phyloP scores from a whole-genome alignment of 2,797 vertebrate species.

The Eurystomus glaucurus region DNA sequence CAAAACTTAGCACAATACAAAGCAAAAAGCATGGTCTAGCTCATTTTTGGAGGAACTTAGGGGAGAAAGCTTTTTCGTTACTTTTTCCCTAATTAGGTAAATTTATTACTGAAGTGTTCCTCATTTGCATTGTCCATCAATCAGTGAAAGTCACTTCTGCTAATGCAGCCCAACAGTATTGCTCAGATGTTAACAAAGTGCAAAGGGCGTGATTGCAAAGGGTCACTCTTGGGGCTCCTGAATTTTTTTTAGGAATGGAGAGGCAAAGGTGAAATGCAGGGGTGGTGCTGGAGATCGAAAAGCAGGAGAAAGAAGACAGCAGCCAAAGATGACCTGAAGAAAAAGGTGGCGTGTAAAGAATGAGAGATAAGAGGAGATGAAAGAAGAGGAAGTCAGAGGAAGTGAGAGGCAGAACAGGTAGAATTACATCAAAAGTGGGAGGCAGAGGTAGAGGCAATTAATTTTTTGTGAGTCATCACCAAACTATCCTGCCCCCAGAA shows the following conservation, averaged over 20 bases:
- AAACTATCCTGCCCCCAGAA: slow-evolving; percentile 19
- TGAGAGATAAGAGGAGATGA: neutral
- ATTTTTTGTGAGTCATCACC: slow-evolving; percentile 19
- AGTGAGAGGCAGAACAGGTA: neutral
- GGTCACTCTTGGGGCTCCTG: neutral
- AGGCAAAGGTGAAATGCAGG: neutral
- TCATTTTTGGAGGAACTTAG: neutral
- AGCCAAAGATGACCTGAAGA: neutral
- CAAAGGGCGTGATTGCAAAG: neutral
- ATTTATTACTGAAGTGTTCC: neutral
- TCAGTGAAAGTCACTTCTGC: neutral
- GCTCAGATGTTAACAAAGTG: neutral
- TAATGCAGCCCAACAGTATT: neutral
- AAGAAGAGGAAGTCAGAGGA: neutral
- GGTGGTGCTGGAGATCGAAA: neutral
- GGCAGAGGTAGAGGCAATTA: slow-evolving; percentile 4
- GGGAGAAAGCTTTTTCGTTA: neutral
- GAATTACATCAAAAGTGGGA: slow-evolving; percentile 6
- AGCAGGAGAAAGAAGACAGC: neutral
- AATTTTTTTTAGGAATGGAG: neutral
- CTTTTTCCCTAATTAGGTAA: neutral
- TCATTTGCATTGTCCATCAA: neutral
- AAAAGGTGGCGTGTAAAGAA: neutral
- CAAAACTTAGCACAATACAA: neutral
- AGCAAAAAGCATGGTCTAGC: neutral